Evolutionary conservation across 2,113 vertebrate genomes (phyloP).

Genomic region (Podarcis cretensis): DNA sequence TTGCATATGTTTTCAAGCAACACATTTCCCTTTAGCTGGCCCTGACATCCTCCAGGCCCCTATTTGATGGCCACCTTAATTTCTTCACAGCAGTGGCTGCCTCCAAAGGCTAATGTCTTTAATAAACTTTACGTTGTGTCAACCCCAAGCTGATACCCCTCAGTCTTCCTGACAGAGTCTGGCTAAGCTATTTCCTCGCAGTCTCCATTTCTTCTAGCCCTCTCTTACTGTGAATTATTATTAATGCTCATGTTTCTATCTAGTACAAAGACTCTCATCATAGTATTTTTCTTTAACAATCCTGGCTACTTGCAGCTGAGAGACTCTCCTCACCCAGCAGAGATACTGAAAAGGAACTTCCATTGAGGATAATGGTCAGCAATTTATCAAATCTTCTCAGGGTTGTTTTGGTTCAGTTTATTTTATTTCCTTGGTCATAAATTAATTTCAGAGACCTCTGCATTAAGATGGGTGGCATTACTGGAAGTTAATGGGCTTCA

Average conservation of each 20-base stretch:
- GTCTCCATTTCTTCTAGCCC: not conserved
- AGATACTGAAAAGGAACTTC: constrained; percentile 58
- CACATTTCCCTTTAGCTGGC: not conserved
- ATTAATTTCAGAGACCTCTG: constrained; percentile 32
- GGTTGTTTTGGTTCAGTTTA: not conserved
- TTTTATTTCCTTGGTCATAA: constrained; percentile 48
- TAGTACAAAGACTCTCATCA: not conserved
- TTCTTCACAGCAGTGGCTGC: not conserved
- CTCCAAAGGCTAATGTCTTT: not conserved
- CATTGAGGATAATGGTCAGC: constrained; percentile 34
- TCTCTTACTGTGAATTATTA: not conserved
- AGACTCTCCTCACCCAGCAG: constrained; percentile 32
- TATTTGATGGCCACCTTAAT: not conserved
- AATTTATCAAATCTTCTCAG: constrained; percentile 44
- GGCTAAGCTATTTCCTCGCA: not conserved
- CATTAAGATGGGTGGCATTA: not conserved
- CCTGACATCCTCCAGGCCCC: not conserved
- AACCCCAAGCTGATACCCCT: not conserved
- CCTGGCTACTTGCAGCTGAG: constrained; percentile 34
- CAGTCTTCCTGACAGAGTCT: not conserved
- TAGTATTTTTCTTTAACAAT: not conserved
- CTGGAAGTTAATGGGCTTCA: too few species aligned
- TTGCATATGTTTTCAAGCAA: not conserved
- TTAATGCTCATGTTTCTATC: constrained; percentile 33
- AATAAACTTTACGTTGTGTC: not conserved